Conservation (phyloP, 2,113 vertebrate species). For the Stomatorhinus ivindoensis region DNA sequence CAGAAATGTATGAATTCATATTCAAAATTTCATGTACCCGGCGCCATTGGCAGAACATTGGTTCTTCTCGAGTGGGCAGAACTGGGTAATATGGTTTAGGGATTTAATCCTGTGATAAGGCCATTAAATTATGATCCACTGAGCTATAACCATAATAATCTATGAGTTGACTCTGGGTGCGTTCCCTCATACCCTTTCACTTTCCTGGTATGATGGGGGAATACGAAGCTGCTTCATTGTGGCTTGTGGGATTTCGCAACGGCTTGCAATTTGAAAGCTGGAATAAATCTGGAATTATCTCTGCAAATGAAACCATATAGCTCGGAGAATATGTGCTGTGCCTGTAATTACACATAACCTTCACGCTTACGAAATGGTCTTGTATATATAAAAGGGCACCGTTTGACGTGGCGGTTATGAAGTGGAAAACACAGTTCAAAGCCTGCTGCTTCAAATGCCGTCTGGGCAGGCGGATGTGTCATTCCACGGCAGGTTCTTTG, state of each 20-base stretch:
- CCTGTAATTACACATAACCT: background rate
- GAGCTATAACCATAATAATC: constrained; percentile 10
- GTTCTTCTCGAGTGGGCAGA: background rate
- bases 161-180: background rate
- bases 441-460: background rate
- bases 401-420: background rate
- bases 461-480: background rate
- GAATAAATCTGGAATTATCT: background rate
- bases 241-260: background rate
- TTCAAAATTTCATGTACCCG: background rate
- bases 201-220: background rate
- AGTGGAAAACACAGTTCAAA: background rate
- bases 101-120: background rate
- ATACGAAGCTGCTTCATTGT: background rate
- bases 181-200: background rate
- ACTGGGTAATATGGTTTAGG: background rate
- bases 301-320: background rate
- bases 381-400: background rate
- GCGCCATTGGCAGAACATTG: background rate
- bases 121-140: background rate
- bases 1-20: background rate
- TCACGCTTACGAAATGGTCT: background rate
- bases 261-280: background rate
- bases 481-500: background rate
- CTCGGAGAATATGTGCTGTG: background rate